A percentile compares a stretch with the other conserved stretches of the same genome.
These are phyloP conservation scores for Escarpia spicata DNA, from an alignment of 2,888 invertebrate genomes.

Conservation along the genomic window DNA sequence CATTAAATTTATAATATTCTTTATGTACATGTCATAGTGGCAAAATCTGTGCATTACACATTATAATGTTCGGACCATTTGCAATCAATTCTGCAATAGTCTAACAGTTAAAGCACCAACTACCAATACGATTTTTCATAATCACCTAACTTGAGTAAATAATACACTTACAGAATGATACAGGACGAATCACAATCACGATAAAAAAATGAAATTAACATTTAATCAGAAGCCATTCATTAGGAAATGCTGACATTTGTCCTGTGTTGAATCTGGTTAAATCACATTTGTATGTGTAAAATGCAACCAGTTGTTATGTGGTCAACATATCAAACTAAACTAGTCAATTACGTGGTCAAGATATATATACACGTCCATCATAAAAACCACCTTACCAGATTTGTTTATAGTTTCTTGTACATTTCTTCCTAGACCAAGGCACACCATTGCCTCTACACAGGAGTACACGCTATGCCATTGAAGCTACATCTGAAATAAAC, in stretches of 20 bases:
- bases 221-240: too few species aligned
- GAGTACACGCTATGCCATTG: background rate
- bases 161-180: background rate
- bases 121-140: background rate
- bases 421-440: background rate
- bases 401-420: conserved; percentile 8
- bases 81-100: background rate
- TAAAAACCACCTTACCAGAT: conserved; percentile 16
- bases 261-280: background rate
- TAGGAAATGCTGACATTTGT: background rate
- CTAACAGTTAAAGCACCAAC: background rate
- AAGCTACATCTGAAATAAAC: background rate
- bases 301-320: too few species aligned
- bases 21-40: background rate
- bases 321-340: background rate
- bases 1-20: too few species aligned
- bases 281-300: background rate
- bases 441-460: background rate
- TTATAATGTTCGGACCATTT: background rate
- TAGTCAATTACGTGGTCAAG: background rate
- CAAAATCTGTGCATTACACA: background rate
- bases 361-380: background rate
- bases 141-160: background rate
- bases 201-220: background rate
- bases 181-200: background rate